Evolutionary conservation across 1,140 invertebrate species (phyloP).

Genomic region (Drosophila nigromelanica): DNA sequence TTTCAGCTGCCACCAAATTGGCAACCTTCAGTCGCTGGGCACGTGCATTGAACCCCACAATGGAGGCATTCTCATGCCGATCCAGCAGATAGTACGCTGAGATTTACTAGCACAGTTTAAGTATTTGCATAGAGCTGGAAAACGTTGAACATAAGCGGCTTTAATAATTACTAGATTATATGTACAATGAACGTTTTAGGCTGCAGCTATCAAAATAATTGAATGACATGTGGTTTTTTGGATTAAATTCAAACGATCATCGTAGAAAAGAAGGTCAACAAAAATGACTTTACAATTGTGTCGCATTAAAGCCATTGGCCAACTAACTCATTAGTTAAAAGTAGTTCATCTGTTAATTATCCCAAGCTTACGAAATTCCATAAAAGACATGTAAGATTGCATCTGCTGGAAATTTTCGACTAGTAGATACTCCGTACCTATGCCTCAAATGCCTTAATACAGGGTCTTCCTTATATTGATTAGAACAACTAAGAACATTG

Average conservation of each 20-base stretch:
- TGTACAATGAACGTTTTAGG: conserved; percentile 2
- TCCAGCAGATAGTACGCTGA: conserved; percentile 16
- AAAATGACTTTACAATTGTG: conserved; percentile 9
- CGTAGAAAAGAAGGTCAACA: conserved; percentile 44
- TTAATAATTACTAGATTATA: conserved; percentile 20
- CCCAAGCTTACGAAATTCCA: conserved; percentile 60
- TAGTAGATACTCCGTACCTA: background rate
- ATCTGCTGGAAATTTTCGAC: background rate
- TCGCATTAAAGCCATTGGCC: conserved; percentile 27
- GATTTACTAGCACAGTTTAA: background rate
- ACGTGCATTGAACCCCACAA: conserved; percentile 57
- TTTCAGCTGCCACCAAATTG: conserved; percentile 56
- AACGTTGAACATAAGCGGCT: background rate
- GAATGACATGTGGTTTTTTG: conserved; percentile 32
- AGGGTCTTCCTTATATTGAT: too few relatives aligned
- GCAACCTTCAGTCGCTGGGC: conserved; percentile 47
- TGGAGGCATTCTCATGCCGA: conserved; percentile 17
- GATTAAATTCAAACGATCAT: conserved; percentile 13
- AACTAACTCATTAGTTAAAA: conserved; percentile 57
- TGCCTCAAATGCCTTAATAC: background rate
- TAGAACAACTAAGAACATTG: too few relatives aligned
- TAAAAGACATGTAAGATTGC: conserved; percentile 8
- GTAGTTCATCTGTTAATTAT: conserved; percentile 63
- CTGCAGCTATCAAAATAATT: conserved; percentile 15
- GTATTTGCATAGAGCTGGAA: conserved; percentile 7